phyloP scores from a whole-genome alignment of 2,888 invertebrate species.

The Hololepta plana region DNA sequence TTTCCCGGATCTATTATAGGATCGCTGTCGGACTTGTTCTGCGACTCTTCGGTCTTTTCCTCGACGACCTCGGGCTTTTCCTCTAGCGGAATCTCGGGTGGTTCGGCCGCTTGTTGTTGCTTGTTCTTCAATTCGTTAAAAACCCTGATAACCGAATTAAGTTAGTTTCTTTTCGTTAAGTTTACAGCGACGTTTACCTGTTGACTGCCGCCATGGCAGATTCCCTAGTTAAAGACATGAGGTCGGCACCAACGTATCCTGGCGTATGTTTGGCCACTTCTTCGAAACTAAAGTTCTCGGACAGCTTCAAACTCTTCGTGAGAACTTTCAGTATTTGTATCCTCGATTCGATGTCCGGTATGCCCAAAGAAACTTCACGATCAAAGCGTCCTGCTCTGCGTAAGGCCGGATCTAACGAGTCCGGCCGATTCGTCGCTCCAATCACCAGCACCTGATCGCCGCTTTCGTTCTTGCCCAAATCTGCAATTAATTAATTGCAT shows the following conservation, averaged over 20 bases:
- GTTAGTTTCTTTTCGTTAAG: slow-evolving; percentile 2
- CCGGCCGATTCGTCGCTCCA: slow-evolving; percentile 91
- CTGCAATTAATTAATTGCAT: slow-evolving; percentile 16
- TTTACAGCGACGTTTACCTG: slow-evolving; percentile 25
- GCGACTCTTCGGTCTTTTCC: slow-evolving; percentile 8
- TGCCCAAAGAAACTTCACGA: slow-evolving; percentile 83
- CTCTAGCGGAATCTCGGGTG: slow-evolving; percentile 11
- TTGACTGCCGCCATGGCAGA: slow-evolving; percentile 79
- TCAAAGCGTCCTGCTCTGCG: slow-evolving; percentile 86
- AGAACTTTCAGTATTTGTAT: slow-evolving; percentile 58
- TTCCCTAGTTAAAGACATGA: slow-evolving; percentile 69
- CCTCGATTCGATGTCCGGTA: slow-evolving; percentile 73
- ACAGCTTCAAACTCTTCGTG: slow-evolving; percentile 50
- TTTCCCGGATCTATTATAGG: too few species aligned
- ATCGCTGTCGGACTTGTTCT: slow-evolving; percentile 7
- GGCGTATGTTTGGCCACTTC: slow-evolving; percentile 73
- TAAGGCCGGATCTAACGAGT: slow-evolving; percentile 80
- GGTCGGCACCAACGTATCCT: slow-evolving; percentile 91
- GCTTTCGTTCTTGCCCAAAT: slow-evolving; percentile 30
- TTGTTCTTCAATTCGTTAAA: slow-evolving; percentile 22
- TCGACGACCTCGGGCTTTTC: slow-evolving; percentile 13
- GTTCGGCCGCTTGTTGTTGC: slow-evolving; percentile 12
- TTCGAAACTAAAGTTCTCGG: slow-evolving; percentile 50
- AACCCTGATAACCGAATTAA: slow-evolving; percentile 16
- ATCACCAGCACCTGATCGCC: slow-evolving; percentile 61